A percentile compares a stretch with the other conserved stretches of the same genome.
Conservation (phyloP, 2,113 vertebrate species). For the Jacana jacana region DNA sequence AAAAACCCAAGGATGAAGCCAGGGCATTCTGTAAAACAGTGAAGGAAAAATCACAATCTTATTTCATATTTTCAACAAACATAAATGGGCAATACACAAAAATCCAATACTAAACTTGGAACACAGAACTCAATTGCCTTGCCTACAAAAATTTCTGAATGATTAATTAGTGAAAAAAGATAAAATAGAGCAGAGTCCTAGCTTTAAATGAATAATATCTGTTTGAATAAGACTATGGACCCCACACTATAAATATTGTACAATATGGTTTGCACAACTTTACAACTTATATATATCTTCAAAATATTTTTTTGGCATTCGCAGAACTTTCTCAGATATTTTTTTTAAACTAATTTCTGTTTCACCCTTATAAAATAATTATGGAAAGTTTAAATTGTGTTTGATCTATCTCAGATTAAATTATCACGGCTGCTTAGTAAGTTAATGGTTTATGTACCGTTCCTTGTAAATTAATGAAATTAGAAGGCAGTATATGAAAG, state of each 20-base stretch:
- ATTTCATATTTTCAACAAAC: background rate
- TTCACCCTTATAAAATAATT: background rate
- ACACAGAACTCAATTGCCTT: background rate
- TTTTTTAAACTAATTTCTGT: background rate
- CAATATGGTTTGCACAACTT: background rate
- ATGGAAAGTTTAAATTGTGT: background rate
- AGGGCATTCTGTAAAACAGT: background rate
- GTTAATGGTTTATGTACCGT: background rate
- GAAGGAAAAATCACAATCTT: background rate
- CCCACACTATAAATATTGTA: background rate
- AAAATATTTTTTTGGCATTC: background rate
- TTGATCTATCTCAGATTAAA: background rate
- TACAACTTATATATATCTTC: background rate
- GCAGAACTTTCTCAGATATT: background rate
- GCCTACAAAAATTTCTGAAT: background rate
- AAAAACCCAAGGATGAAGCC: background rate
- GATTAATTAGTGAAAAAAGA: background rate
- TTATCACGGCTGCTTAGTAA: background rate
- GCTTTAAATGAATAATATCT: background rate
- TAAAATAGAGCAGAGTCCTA: background rate
- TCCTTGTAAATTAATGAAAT: background rate
- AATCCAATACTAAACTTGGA: background rate
- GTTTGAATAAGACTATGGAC: background rate
- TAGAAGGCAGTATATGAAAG: no score
- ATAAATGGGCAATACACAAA: background rate